phyloP scores from a whole-genome alignment of 2,797 vertebrate genomes.

The Rousettus madagascariensis region DNA sequence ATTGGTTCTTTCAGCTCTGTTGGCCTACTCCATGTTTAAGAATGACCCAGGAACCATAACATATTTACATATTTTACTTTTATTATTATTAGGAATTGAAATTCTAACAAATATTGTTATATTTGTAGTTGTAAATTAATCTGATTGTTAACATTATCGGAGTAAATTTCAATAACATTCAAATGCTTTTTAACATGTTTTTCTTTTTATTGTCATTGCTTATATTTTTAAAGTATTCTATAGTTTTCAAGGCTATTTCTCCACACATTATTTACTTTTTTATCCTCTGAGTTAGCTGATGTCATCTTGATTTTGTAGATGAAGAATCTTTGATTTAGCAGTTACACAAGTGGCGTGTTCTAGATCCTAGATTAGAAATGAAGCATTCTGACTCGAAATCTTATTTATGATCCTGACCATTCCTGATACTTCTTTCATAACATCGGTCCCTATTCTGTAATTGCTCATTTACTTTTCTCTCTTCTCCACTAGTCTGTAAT shows the following conservation, averaged over 20 bases:
- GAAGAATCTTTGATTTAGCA: background rate
- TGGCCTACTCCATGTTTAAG: background rate
- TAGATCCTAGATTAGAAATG: background rate
- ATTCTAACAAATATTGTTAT: background rate
- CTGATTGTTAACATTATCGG: background rate
- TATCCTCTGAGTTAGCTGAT: background rate
- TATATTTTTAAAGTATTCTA: background rate
- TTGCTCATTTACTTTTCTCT: conserved; percentile 15
- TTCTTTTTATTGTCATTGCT: background rate
- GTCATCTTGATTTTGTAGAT: background rate
- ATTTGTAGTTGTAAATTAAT: conserved; percentile 16
- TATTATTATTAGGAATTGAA: conserved; percentile 1
- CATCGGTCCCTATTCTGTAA: background rate
- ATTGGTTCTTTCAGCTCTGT: background rate
- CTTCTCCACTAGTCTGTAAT: background rate
- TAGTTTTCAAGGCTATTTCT: background rate
- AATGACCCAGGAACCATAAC: background rate
- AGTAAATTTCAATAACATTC: conserved; percentile 20
- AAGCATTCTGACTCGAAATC: background rate
- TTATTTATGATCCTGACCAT: background rate
- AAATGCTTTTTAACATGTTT: background rate
- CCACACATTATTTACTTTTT: background rate
- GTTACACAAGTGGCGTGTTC: background rate
- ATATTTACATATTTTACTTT: background rate
- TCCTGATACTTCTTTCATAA: conserved; percentile 1